phyloP scores from a whole-genome alignment of 2,888 invertebrate species.

The Megastigmus dorsalis region DNA sequence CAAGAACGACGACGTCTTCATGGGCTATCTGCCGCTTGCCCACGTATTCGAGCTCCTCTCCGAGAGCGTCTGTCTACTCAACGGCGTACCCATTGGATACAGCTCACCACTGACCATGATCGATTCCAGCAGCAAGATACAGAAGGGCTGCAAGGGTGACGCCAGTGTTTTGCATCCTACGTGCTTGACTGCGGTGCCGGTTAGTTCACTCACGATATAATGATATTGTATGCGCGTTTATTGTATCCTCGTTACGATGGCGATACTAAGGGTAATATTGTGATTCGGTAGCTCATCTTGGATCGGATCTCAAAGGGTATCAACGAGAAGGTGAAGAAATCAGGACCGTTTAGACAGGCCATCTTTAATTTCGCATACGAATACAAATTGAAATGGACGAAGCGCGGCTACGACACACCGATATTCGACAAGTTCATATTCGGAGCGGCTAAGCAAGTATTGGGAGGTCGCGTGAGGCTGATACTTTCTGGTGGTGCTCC shows the following conservation, averaged over 20 bases:
- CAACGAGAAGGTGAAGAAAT: constrained; percentile 92
- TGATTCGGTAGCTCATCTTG: constrained; percentile 86
- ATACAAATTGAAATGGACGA: constrained; percentile 92
- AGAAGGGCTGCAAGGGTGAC: constrained; percentile 95
- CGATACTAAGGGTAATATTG: too few relatives aligned
- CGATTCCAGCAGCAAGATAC: constrained; percentile 95
- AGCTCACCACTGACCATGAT: constrained; percentile 96
- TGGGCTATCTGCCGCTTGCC: constrained; percentile 97
- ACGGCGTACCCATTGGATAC: constrained; percentile 95
- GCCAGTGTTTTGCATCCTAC: constrained; percentile 93
- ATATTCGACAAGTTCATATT: constrained; percentile 80
- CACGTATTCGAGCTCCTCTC: constrained; percentile 97
- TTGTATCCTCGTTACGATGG: too few relatives aligned
- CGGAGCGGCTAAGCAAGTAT: constrained; percentile 80
- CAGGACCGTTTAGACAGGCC: constrained; percentile 85
- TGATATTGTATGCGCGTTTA: too few relatives aligned
- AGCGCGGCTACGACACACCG: constrained; percentile 88
- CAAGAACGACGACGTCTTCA: constrained; percentile 85
- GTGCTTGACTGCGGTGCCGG: constrained; percentile 96
- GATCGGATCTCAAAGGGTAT: constrained; percentile 98
- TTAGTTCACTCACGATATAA: too few relatives aligned
- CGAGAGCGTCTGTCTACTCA: constrained; percentile 88
- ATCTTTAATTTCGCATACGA: constrained; percentile 96
- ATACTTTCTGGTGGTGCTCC: constrained; percentile 97
- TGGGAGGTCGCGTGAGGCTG: constrained; percentile 92